Conservation (phyloP, 1,140 invertebrate species). For the Drosophila varians region DNA sequence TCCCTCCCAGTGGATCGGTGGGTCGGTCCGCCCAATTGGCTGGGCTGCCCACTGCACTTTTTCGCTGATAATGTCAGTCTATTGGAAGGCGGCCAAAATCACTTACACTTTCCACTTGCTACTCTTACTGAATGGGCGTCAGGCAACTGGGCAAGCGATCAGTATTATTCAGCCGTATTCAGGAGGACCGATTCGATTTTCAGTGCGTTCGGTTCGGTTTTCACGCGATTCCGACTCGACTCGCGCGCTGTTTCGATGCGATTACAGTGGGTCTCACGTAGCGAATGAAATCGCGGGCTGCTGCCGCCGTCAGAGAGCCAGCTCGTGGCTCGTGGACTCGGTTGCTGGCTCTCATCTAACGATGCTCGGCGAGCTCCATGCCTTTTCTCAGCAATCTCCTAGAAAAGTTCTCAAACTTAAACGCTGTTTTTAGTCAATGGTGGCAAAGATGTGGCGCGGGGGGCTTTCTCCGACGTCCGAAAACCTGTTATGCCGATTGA, state of each 20-base stretch:
- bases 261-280: slow-evolving; percentile 51
- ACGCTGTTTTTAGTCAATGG: slow-evolving; percentile 31
- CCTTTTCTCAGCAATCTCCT: slow-evolving; percentile 20
- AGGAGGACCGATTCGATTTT: slow-evolving; percentile 17
- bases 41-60: slow-evolving; percentile 43
- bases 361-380: slow-evolving; percentile 10
- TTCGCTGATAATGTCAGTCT: slow-evolving; percentile 69
- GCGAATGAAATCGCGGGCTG: slow-evolving; percentile 67
- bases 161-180: neutral
- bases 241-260: slow-evolving; percentile 60
- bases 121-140: slow-evolving; percentile 7
- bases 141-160: neutral
- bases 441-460: slow-evolving; percentile 19
- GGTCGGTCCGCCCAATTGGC: slow-evolving; percentile 26
- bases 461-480: slow-evolving; percentile 54
- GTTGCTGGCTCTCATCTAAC: slow-evolving; percentile 19
- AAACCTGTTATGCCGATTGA: slow-evolving; percentile 55
- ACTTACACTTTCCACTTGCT: slow-evolving; percentile 70
- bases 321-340: slow-evolving; percentile 19
- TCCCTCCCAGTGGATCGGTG: too few relatives aligned
- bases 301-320: slow-evolving; percentile 35
- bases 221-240: slow-evolving; percentile 22
- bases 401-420: slow-evolving; percentile 62
- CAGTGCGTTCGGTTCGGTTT: slow-evolving; percentile 3
- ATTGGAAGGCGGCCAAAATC: slow-evolving; percentile 49